phyloP scores from a whole-genome alignment of 2,797 vertebrate species.

The Melanotaenia trifasciata region DNA sequence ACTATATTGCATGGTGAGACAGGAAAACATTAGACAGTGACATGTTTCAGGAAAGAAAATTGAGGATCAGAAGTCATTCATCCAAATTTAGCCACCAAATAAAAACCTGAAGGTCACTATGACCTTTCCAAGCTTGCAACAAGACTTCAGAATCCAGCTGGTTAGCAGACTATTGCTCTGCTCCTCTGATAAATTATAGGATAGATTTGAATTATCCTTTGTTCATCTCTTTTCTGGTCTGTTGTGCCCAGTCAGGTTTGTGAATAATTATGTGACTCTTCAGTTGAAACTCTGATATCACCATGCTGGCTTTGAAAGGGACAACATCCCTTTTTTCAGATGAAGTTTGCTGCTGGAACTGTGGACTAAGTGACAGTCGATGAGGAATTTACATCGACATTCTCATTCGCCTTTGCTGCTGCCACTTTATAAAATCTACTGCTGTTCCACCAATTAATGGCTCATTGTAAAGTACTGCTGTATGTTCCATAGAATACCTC shows the following conservation, averaged over 20 bases:
- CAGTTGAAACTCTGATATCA: neutral
- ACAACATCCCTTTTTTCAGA: conserved; percentile 14
- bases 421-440: conserved; percentile 48
- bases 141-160: conserved; percentile 12
- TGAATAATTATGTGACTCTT: neutral
- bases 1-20: conserved; percentile 21
- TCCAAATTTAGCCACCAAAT: conserved; percentile 40
- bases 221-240: neutral
- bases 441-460: conserved; percentile 58
- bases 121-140: conserved; percentile 21
- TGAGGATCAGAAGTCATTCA: conserved; percentile 56
- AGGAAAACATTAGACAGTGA: conserved; percentile 26
- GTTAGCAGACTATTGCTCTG: neutral
- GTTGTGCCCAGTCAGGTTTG: neutral
- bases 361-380: conserved; percentile 43
- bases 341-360: conserved; percentile 3
- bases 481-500: conserved; percentile 51
- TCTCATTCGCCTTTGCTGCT: conserved; percentile 46
- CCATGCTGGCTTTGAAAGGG: conserved; percentile 40
- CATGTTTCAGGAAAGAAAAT: conserved; percentile 39
- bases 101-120: conserved; percentile 52
- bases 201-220: neutral
- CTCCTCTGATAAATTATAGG: conserved; percentile 6
- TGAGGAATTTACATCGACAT: conserved; percentile 43
- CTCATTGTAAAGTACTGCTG: conserved; percentile 48